Conservation (phyloP, 2,797 vertebrate species). For the Megaceryle alcyon region DNA sequence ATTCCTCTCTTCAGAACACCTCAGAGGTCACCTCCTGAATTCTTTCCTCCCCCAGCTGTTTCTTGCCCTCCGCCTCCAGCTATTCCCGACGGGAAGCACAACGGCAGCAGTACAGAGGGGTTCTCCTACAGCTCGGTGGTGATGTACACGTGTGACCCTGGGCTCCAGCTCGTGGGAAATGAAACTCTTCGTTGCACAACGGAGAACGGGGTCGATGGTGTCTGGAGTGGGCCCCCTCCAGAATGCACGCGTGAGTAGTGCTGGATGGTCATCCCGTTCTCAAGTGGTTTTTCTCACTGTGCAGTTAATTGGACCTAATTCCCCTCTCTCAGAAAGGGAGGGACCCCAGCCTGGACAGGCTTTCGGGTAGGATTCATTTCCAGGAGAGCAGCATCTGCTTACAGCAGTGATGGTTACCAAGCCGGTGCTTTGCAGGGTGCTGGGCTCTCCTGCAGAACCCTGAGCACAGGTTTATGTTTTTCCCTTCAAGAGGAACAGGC, state of each 20-base stretch:
- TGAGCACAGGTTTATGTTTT: fast-evolving
- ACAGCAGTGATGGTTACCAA: fast-evolving
- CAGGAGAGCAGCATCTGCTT: not conserved
- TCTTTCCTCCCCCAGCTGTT: not conserved
- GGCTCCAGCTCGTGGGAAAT: not conserved
- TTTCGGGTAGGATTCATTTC: fast-evolving
- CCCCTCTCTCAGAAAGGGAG: not conserved
- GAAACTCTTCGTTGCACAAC: not conserved
- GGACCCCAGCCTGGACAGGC: not conserved
- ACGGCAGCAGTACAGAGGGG: fast-evolving
- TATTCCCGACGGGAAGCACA: not conserved
- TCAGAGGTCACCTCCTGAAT: not conserved
- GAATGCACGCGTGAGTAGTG: not conserved
- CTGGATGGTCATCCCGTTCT: not conserved
- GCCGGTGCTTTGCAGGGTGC: not conserved
- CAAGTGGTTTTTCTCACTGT: fast-evolving
- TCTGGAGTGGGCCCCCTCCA: not conserved
- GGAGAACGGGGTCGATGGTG: fast-evolving
- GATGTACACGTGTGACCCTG: not conserved
- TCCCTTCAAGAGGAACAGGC: not conserved
- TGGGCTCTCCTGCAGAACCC: not conserved
- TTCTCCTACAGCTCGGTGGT: not conserved
- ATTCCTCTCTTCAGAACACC: not conserved
- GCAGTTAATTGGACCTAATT: not conserved
- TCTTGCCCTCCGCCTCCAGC: not conserved